Base-by-base conservation (phyloP, 1,140 invertebrate species). In the Drosophila bocqueti region DNA sequence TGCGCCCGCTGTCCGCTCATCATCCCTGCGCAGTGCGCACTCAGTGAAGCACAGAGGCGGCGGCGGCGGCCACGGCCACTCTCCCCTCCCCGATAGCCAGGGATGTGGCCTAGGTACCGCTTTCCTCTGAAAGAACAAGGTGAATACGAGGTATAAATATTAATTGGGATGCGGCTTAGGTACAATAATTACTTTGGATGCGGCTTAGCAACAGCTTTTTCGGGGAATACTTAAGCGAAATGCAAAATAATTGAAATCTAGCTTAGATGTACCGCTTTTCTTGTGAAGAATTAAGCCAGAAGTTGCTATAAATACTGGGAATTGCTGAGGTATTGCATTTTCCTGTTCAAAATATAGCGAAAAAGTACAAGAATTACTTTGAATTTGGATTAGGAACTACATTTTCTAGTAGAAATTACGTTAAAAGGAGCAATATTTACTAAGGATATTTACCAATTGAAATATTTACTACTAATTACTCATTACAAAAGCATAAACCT, bases 1-100 rank as follows among this genome's bases (percentile, higher is more conserved):
- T 47, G 65, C 69, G 50, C 61, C 43, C 52, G 47, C 59, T 46
- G 38, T 36, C 59, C 34, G 66, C 71, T 73, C 83, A 71, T 76
- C 81, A 40, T n/a, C 54, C 54, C 54, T 42, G 54, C 54, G 54
- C 54, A 57, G 13, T n/a, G 47, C 9, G 47, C 8, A 49, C 15
- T 49, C 54, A n/a, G 54, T 40, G 54, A 57, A 57, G 54, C 54
- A 57, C 54, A 40, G 54, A 40, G 26, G 26, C 26, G 26, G 26
- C 24, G 36, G 54, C 52, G 34, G 52, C 54, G n/a, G n/a, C n/a
- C 34, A 9, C 6, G 26, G 26, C 29, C 29, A 29, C 31, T 31
- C 10, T 31, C 34, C 15, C 31, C 13, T 31, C 34, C 21, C 15
- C 10, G n/a, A 4, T 11, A 1, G 49, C 13, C 34, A 38, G 52